Base-by-base conservation (phyloP, 2,113 vertebrate species). In the Sceloporus undulatus region DNA sequence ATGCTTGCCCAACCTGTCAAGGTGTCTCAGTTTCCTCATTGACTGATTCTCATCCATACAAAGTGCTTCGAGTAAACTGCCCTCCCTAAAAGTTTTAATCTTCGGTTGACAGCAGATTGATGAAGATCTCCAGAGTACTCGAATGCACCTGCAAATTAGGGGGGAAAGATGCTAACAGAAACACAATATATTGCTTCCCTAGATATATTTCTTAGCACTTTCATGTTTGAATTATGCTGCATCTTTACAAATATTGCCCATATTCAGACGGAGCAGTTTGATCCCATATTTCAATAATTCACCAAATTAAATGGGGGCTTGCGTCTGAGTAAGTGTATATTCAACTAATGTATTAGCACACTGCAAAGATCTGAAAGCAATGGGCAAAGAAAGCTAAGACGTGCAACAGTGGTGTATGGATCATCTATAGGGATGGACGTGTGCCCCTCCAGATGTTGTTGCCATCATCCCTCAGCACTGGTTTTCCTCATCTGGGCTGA, bases 21-120 rank as follows among this genome's bases (percentile, higher is more conserved):
- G 78, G 27, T 56, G 29, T 59, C 54, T 79, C 42, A 21, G 54
- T 54, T 79, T 59, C 54, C 70, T 73, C 23, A 59, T 34, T 54
- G 48, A 25, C 40, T 85, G 52, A 75, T 75, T 13, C 38, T 62
- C 54, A 40, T 73, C 34, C 71, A 74, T 34, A 70, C n/a, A 85
- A 75, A 75, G 52, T n/a, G 74, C 34, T 84, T 7, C n/a, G 59
- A n/a, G 83, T 79, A 75, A 75, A 85, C 25, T 13, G 34, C 54
- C 25, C 71, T 85, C 52, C 70, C 54, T 59, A 85, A 85, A 74
- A 19, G 52, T 75, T 84, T 74, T 75, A 85, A 59, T 85, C 19
- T 85, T 85, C 71, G 16, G n/a, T 40, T 34, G 74, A n/a, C 83
- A 59, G 71, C 19, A 75, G 54, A 75, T 85, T 85, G 52, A 85